Percentiles rank a stretch among this genome's conserved stretches.
Conservation (phyloP, 1,140 invertebrate species). For the Brachionus calyciflorus region DNA sequence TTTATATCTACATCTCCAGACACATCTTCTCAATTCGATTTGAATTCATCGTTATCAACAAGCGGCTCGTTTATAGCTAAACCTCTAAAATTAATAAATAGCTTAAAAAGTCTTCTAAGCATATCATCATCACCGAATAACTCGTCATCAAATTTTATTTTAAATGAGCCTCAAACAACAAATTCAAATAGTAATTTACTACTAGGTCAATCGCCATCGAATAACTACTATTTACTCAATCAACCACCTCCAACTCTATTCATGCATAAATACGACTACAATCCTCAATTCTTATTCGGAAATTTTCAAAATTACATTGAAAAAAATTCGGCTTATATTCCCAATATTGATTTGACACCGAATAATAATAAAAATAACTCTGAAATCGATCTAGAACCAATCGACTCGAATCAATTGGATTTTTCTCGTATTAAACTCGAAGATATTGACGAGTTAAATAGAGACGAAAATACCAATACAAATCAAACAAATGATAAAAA, state of each 20-base stretch:
- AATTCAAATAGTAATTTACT: background rate
- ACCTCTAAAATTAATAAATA: conserved; percentile 16
- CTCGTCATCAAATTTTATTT: background rate
- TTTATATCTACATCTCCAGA: conserved; percentile 15
- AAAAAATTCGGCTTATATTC: conserved; percentile 16
- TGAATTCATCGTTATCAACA: background rate
- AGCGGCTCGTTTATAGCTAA: background rate
- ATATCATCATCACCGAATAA: background rate
- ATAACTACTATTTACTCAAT: background rate
- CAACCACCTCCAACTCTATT: conserved; percentile 21
- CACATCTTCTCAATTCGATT: background rate
- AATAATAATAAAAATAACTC: conserved; percentile 8
- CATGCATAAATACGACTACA: conserved; percentile 26
- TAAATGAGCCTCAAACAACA: background rate
- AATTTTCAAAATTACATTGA: conserved; percentile 33
- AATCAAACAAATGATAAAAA: background rate
- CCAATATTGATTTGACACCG: background rate
- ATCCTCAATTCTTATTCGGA: conserved; percentile 20
- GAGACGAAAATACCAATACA: background rate
- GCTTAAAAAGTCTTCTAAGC: background rate
- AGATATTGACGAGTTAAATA: conserved; percentile 22
- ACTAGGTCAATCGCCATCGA: conserved; percentile 13
- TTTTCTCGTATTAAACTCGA: conserved; percentile 32
- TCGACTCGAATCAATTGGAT: conserved; percentile 1
- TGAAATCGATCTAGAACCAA: background rate